Evolutionary conservation across 2,113 vertebrate species (phyloP).

Genomic region (Pygathrix nemaeus): DNA sequence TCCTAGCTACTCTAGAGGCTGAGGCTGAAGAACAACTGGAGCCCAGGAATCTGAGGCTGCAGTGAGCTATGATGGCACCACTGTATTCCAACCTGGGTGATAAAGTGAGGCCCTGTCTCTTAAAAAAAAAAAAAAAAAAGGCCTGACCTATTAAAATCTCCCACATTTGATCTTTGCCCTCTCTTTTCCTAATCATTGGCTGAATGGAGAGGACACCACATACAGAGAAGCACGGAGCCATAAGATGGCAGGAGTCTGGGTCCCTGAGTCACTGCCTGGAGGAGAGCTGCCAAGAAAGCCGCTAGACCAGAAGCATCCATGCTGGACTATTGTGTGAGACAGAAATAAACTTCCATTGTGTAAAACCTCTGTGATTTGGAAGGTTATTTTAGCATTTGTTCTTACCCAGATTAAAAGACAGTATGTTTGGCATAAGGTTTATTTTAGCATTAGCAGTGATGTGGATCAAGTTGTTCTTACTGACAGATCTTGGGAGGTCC

Average conservation of each 20-base stretch:
- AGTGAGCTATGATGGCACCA: background rate
- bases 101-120: background rate
- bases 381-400: conserved; percentile 18
- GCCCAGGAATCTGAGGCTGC: background rate
- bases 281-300: background rate
- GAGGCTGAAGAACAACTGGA: background rate
- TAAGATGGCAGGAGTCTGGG: background rate
- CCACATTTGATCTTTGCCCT: background rate
- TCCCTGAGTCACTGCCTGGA: background rate
- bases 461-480: background rate
- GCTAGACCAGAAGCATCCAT: background rate
- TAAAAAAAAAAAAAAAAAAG: background rate
- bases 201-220: background rate
- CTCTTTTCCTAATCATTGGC: background rate
- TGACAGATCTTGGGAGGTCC: background rate
- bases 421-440: background rate
- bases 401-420: background rate
- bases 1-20: background rate
- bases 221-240: background rate
- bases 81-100: background rate
- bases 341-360: background rate
- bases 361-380: background rate
- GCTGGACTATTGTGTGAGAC: background rate
- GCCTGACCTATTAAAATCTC: background rate
- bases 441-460: background rate